Percentiles rank a stretch among this genome's conserved stretches.
These are phyloP conservation scores for Condylura cristata DNA, from an alignment of 2,113 vertebrate genomes.

Conservation along the genomic window DNA sequence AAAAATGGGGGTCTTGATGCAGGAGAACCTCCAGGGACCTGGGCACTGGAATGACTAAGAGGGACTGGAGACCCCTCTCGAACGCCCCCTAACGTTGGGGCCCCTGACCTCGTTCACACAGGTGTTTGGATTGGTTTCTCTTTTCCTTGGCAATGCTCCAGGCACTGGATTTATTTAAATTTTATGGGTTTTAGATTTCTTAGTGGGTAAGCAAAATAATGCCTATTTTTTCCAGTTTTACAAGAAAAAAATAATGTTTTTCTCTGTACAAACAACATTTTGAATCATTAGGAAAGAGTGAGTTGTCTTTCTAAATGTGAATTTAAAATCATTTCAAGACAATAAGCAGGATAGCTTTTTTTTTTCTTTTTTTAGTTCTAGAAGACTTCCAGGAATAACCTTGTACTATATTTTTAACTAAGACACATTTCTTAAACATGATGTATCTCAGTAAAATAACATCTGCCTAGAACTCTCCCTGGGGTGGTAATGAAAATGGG, in stretches of 20 bases:
- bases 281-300: neutral
- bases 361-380: neutral
- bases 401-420: neutral
- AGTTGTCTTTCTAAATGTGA: constrained; percentile 16
- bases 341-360: neutral
- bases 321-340: constrained; percentile 17
- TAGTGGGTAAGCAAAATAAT: neutral
- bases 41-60: neutral
- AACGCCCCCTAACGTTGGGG: neutral
- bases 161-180: neutral
- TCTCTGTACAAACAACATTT: neutral
- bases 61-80: neutral
- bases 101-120: neutral
- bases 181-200: neutral
- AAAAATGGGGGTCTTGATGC: neutral
- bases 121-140: neutral
- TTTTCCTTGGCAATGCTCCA: neutral
- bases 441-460: neutral
- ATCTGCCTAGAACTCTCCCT: neutral
- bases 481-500: neutral
- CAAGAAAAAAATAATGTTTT: neutral
- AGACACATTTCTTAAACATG: neutral
- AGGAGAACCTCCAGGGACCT: neutral
- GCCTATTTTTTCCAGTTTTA: neutral
- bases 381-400: neutral